Base-by-base conservation (phyloP, 2,113 vertebrate genomes). In the Hippocampus abdominalis region DNA sequence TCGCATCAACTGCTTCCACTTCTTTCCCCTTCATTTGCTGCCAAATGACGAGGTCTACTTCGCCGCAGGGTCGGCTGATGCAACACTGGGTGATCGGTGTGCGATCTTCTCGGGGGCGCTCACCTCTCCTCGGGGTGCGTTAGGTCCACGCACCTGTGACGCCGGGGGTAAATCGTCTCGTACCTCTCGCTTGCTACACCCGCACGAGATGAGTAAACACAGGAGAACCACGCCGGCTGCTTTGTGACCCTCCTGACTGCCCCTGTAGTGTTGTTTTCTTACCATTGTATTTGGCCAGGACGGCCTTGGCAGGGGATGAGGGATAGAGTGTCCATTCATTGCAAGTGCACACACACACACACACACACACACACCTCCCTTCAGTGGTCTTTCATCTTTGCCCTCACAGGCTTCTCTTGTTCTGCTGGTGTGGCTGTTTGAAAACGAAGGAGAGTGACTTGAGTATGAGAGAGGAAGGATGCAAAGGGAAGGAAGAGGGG, bases 321-420 rank as follows among this genome's bases (percentile, higher is more conserved):
- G 77, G 72, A 84, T 79, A 85, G 82, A 85, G 68, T 69, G 87
- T 83, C 85, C 89, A 89, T 88, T 91, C 88, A 91, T 89, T 84
- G 78, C 42, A 64, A 21, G 51, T n/a, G n/a, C 72, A 56, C 44
- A 67, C 64, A 62, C 62, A 54, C 46, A 57, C 82, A 67, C 49
- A 70, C 69, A 71, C 73, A 57, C 72, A 27, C 79, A 72, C 74
- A 36, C 87, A 79, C 82, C 72, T 76, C 81, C 81, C 82, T 64
- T 78, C 69, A 11, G 66, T 69, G 81, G 82, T 80, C 90, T 90
- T 89, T 90, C 87, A 89, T 91, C 87, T 89, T 85, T 72, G 73
- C 85, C 77, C 84, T 86, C 88, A 91, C 89, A 90, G 87, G 75
- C 84, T 59, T 82, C 87, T 87, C 89, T 90, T 91, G 88, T 90